Conservation (phyloP, 1,140 invertebrate species). For the Drosophila micromelanica region DNA sequence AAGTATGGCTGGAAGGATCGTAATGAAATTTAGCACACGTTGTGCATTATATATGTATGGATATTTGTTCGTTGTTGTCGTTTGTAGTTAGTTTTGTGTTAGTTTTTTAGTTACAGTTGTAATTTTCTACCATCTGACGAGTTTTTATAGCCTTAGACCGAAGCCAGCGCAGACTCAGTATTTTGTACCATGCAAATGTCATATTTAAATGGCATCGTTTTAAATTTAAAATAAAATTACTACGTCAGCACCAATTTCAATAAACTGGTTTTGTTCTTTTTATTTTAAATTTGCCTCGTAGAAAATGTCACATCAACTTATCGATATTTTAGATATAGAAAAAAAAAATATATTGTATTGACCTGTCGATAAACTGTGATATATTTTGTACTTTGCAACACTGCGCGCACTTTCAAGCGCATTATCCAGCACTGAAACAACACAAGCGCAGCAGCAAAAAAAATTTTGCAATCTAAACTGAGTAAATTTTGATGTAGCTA, state of each 20-base stretch:
- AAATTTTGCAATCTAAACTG: slow-evolving; percentile 56
- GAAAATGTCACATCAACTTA: not conserved
- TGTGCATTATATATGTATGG: not conserved
- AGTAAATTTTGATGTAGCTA: slow-evolving; percentile 47
- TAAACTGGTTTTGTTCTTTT: not conserved
- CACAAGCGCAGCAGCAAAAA: slow-evolving; percentile 55
- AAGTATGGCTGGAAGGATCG: slow-evolving; percentile 82
- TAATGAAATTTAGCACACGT: slow-evolving; percentile 65
- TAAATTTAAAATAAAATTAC: not conserved
- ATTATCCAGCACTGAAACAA: slow-evolving; percentile 38
- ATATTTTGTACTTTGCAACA: slow-evolving; percentile 12
- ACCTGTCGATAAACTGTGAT: not conserved
- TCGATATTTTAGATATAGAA: slow-evolving; percentile 3
- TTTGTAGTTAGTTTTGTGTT: slow-evolving; percentile 39
- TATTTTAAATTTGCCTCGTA: slow-evolving; percentile 14
- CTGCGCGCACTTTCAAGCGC: not conserved
- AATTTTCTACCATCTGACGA: slow-evolving; percentile 30
- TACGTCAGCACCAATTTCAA: not conserved
- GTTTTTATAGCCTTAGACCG: slow-evolving; percentile 37
- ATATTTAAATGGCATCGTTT: not conserved
- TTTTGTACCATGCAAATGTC: slow-evolving; percentile 34
- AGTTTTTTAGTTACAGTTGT: slow-evolving; percentile 32
- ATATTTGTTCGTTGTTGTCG: slow-evolving; percentile 54
- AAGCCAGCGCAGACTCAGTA: slow-evolving; percentile 38
- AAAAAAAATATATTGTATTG: not conserved